A percentile compares a stretch with the other conserved stretches of the same genome.
These are phyloP conservation scores for Phalera bucephala DNA, from an alignment of 2,888 invertebrate genomes.

Conservation along the genomic window DNA sequence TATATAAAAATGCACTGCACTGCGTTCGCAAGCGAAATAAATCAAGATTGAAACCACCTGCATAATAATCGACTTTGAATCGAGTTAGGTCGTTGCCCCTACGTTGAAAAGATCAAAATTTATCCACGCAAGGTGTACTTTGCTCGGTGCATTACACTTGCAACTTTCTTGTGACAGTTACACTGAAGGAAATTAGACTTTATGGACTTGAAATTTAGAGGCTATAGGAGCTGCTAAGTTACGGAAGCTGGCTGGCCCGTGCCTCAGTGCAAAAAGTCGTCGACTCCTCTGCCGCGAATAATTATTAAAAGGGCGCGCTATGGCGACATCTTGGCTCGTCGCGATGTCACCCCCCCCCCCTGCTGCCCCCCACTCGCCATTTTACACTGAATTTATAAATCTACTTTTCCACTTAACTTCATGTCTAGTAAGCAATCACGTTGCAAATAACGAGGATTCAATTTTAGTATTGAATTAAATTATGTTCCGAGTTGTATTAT, in stretches of 20 bases:
- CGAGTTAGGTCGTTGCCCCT: slow-evolving; percentile 36
- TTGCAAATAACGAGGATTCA: too few relatives aligned
- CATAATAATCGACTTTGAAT: slow-evolving; percentile 24
- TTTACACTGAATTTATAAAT: slow-evolving; percentile 23
- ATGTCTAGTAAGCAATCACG: too few relatives aligned
- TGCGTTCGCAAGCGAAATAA: not conserved
- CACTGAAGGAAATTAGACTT: slow-evolving; percentile 32
- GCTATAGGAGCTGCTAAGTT: slow-evolving; percentile 30
- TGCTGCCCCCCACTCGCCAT: slow-evolving; percentile 20
- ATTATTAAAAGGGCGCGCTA: slow-evolving; percentile 60
- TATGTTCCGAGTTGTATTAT: too few relatives aligned
- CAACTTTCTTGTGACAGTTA: slow-evolving; percentile 14
- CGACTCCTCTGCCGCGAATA: slow-evolving; percentile 62
- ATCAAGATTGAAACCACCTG: slow-evolving; percentile 12
- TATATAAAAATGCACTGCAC: not conserved
- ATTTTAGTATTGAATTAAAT: too few relatives aligned
- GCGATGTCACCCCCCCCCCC: slow-evolving; percentile 30
- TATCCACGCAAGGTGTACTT: slow-evolving; percentile 42
- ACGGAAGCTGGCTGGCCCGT: slow-evolving; percentile 34
- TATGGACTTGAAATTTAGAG: slow-evolving; percentile 27
- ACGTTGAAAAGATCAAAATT: slow-evolving; percentile 37
- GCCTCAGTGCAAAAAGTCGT: slow-evolving; percentile 59
- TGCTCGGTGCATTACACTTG: slow-evolving; percentile 27
- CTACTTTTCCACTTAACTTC: slow-evolving; percentile 4
- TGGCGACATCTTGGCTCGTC: slow-evolving; percentile 70